Conservation (phyloP, 2,113 vertebrate species). For the Sander lucioperca region DNA sequence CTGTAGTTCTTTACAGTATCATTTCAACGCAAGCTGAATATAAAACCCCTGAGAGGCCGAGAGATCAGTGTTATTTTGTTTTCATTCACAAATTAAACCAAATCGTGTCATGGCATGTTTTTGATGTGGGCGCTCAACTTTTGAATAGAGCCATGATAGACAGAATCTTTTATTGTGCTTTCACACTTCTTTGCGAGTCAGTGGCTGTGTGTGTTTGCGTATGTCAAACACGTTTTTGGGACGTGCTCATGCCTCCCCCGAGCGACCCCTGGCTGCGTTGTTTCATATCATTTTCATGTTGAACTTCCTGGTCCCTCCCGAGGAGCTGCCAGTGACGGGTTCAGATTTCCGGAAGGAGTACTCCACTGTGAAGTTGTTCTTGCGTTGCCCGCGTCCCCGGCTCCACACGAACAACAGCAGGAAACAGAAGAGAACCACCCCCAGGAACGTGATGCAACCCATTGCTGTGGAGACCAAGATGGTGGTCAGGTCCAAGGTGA, state of each 20-base stretch:
- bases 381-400: slow-evolving; percentile 95
- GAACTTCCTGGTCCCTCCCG: slow-evolving; percentile 95
- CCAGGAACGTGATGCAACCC: slow-evolving; percentile 99
- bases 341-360: slow-evolving; percentile 98
- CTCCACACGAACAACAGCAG: slow-evolving; percentile 98
- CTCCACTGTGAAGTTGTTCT: slow-evolving; percentile 97
- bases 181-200: slow-evolving; percentile 76
- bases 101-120: slow-evolving; percentile 55
- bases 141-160: slow-evolving; percentile 37
- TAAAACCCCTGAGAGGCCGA: slow-evolving; percentile 56
- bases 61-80: slow-evolving; percentile 58
- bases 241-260: slow-evolving; percentile 85
- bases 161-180: slow-evolving; percentile 24
- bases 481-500: slow-evolving; percentile 96
- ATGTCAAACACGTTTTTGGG: slow-evolving; percentile 79
- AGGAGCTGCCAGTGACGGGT: slow-evolving; percentile 84
- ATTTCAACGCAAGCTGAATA: slow-evolving; percentile 62
- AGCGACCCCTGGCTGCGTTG: slow-evolving; percentile 87
- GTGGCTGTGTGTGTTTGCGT: slow-evolving; percentile 81
- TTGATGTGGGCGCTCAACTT: slow-evolving; percentile 39
- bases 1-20: slow-evolving; percentile 8
- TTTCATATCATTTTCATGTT: slow-evolving; percentile 99
- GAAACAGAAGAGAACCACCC: slow-evolving; percentile 98
- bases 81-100: slow-evolving; percentile 55
- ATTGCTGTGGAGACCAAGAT: slow-evolving; percentile 98